Evolutionary conservation across 2,113 vertebrate species (phyloP), one percentile per base, ranked within the genome.

Genomic region (Mobula hypostoma): DNA sequence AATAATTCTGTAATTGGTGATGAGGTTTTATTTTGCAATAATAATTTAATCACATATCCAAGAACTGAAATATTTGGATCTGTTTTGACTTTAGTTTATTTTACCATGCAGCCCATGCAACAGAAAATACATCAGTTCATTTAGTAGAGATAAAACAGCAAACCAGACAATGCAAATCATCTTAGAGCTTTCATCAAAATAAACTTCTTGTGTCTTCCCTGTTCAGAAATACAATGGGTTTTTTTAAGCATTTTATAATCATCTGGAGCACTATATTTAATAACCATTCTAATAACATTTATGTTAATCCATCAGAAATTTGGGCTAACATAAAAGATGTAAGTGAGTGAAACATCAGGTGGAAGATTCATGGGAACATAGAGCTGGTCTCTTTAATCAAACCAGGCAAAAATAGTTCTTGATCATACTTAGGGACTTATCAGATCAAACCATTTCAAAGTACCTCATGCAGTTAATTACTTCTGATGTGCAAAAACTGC

Each of bases 381-480:
- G 66, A 90, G 66, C 85, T 63, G 58, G 58, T 88, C 58, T 15
- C 14, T 68, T 63, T 5, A 66, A 90, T 66, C 85, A 88, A 29
- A n/a, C 61, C 58, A 19, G 61, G 14, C 61, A 90, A 90, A 68
- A 90, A 90, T 68, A 66, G 63, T 90, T 32, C 63, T 90, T 90
- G 85, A 90, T 68, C 63, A 66, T 90, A 90, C 63, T 90, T 90
- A 36, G 85, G 61, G 61, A 66, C 29, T 88, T 68, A 90, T 66
- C 85, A 66, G 85, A 66, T 90, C 85, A 32, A 66, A 90, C 85
- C 48, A 66, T 90, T 90, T 90, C 85, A 90, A 90, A 66, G 12
- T 5, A 63, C n/a, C 66, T 88, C n/a, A 90, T 32, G n/a, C 61
- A 66, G 32, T 90, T 90, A 90, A 66, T 90, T 90, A 66, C 61